Percentiles rank a stretch among this genome's conserved stretches.
phyloP scores from a whole-genome alignment of 1,140 invertebrate genomes.

The Ericerus pela region DNA sequence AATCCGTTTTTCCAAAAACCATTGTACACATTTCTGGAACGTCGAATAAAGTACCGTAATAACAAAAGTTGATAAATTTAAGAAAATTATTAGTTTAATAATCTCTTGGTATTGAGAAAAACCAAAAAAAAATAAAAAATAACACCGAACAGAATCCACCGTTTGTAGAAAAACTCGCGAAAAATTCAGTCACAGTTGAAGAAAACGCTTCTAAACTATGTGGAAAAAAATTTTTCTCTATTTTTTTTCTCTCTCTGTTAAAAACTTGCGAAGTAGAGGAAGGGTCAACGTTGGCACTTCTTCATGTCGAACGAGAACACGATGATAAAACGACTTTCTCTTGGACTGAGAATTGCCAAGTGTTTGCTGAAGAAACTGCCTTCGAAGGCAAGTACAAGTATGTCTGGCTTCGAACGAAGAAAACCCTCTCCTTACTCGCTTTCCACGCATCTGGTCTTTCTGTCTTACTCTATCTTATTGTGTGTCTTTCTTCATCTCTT shows the following conservation, averaged over 20 bases:
- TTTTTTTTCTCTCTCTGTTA: too few species aligned
- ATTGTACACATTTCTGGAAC: neutral
- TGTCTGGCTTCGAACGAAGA: too few species aligned
- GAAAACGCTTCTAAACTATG: neutral
- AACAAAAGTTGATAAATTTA: neutral
- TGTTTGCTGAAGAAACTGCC: neutral
- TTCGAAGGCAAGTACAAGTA: constrained; percentile 5
- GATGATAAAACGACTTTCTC: constrained; percentile 8
- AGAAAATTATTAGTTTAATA: neutral
- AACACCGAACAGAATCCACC: neutral
- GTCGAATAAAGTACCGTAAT: neutral
- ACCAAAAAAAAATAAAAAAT: neutral
- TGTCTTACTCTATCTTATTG: too few species aligned
- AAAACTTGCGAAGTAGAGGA: too few species aligned
- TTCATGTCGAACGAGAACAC: neutral
- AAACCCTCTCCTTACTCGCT: too few species aligned
- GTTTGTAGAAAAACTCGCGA: neutral
- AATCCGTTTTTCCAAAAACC: constrained; percentile 1
- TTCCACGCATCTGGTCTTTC: too few species aligned
- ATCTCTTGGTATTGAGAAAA: too few species aligned
- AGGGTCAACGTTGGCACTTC: neutral
- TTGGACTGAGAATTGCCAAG: constrained; percentile 3
- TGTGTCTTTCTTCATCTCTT: too few species aligned
- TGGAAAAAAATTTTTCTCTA: neutral
- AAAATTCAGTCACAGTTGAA: neutral